Evolutionary conservation across 64 coral and sea anemone genomes (phyloP).

Genomic region (Dendrophyllia cribrosa): DNA sequence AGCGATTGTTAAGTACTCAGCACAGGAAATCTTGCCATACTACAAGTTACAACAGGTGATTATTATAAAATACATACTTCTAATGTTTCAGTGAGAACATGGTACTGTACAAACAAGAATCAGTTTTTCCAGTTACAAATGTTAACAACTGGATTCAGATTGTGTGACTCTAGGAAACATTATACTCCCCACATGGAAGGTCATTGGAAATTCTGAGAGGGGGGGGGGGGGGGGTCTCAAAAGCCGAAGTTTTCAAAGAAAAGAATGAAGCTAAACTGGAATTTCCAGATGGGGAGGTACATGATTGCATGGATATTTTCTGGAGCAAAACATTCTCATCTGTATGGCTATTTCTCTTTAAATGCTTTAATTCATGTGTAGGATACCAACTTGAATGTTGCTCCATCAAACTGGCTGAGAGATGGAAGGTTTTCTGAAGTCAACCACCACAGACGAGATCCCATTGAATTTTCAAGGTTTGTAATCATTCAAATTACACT

Average conservation of each 20-base stretch:
- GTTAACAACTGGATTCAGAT: too few species aligned
- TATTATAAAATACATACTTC: background rate
- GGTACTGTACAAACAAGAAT: too few species aligned
- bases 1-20: slow-evolving; percentile 39
- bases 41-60: slow-evolving; percentile 19
- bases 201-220: too few species aligned
- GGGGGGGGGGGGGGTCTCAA: too few species aligned
- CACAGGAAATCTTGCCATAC: slow-evolving; percentile 30
- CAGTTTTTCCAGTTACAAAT: too few species aligned
- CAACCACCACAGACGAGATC: slow-evolving; percentile 57
- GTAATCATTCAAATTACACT: background rate
- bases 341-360: background rate
- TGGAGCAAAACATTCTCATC: background rate
- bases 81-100: background rate
- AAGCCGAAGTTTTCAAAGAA: too few species aligned
- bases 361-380: background rate
- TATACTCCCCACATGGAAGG: too few species aligned
- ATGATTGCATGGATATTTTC: too few species aligned
- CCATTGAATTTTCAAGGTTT: slow-evolving; percentile 86
- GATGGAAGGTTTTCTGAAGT: slow-evolving; percentile 92
- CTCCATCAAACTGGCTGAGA: slow-evolving; percentile 92
- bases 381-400: slow-evolving; percentile 88
- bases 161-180: too few species aligned
- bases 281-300: too few species aligned
- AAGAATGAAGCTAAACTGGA: too few species aligned